Conservation (phyloP, 2,797 vertebrate species). For the Ciconia nigra region DNA sequence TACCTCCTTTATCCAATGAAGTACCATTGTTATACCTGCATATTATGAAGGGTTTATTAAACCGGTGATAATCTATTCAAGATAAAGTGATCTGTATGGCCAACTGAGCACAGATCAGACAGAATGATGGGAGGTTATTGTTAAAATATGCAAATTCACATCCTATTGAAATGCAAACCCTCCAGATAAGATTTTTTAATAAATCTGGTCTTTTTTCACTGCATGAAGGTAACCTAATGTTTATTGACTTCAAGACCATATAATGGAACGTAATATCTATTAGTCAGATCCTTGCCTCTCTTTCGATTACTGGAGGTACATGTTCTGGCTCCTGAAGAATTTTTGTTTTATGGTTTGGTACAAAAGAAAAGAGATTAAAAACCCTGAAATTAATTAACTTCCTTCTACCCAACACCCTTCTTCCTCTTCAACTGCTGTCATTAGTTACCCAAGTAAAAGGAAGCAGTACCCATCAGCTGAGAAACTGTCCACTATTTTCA, state of each 20-base stretch:
- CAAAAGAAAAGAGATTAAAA: constrained; percentile 58
- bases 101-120: constrained; percentile 74
- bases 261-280: constrained; percentile 65
- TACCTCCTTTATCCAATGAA: constrained; percentile 75
- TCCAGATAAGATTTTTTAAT: constrained; percentile 84
- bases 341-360: constrained; percentile 60
- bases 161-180: constrained; percentile 83
- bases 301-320: constrained; percentile 67
- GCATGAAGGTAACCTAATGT: constrained; percentile 77
- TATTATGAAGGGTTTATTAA: constrained; percentile 82
- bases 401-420: not conserved
- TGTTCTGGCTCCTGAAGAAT: constrained; percentile 41
- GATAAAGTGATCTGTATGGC: constrained; percentile 78
- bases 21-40: constrained; percentile 76
- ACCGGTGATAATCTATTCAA: constrained; percentile 77
- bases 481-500: constrained; percentile 3
- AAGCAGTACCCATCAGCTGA: not conserved
- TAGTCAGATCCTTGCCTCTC: constrained; percentile 69
- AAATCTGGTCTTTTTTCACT: constrained; percentile 75
- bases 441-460: constrained; percentile 14
- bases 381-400: constrained; percentile 59
- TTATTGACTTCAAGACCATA: constrained; percentile 74
- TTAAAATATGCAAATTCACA: constrained; percentile 85
- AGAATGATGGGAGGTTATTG: constrained; percentile 79
- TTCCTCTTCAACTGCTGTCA: constrained; percentile 5